Evolutionary conservation across 2,797 vertebrate species (phyloP).

Genomic region (Threskiornis aethiopicus): DNA sequence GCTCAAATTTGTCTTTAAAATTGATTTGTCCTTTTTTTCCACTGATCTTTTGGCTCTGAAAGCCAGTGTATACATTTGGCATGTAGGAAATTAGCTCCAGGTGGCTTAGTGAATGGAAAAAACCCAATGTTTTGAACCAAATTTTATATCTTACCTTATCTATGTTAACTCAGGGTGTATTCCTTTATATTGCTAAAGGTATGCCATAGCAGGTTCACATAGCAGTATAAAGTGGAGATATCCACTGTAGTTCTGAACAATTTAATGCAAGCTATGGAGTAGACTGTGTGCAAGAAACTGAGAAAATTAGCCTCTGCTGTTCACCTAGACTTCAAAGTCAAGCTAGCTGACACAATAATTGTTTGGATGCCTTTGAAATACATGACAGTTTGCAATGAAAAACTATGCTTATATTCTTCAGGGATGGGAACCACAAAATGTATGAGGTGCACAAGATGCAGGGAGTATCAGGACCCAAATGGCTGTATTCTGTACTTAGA

Average conservation of each 20-base stretch:
- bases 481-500: background rate
- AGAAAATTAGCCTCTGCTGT: background rate
- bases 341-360: background rate
- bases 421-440: background rate
- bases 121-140: background rate
- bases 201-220: background rate
- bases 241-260: background rate
- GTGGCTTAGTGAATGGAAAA: background rate
- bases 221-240: background rate
- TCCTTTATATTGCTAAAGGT: background rate
- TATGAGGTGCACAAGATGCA: background rate
- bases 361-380: background rate
- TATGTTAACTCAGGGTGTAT: background rate
- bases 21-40: background rate
- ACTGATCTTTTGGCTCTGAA: background rate
- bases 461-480: background rate
- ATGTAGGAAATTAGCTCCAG: background rate
- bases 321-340: background rate
- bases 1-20: background rate
- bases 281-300: background rate
- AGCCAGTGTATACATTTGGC: background rate
- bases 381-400: background rate
- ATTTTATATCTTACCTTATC: background rate
- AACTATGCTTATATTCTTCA: background rate
- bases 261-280: background rate